A percentile compares a stretch with the other conserved stretches of the same genome.
Evolutionary conservation across 2,113 vertebrate genomes (phyloP).

Genomic region (Balaeniceps rex): DNA sequence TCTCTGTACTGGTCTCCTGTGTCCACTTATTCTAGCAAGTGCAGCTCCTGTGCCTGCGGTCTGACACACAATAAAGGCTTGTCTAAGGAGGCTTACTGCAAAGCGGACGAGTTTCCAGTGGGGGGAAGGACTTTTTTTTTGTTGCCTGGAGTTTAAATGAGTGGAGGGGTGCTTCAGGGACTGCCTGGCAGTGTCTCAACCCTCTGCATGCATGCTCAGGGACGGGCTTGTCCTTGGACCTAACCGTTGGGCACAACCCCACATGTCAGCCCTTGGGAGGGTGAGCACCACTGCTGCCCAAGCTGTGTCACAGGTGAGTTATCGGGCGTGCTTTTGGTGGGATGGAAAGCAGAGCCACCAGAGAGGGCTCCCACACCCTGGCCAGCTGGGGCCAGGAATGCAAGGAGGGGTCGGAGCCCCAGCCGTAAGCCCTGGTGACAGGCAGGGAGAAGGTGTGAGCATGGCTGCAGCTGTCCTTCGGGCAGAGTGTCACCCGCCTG

Average conservation of each 20-base stretch:
- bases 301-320: background rate
- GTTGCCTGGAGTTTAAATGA: background rate
- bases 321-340: rapidly evolving
- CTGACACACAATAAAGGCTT: background rate
- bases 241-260: background rate
- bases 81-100: constrained; percentile 10
- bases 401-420: rapidly evolving
- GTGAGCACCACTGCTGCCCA: rapidly evolving
- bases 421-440: background rate
- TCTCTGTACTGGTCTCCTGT: background rate
- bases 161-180: background rate
- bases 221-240: background rate
- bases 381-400: background rate
- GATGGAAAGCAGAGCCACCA: background rate
- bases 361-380: background rate
- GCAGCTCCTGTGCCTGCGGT: background rate
- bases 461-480: background rate
- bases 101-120: background rate
- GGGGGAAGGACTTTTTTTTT: background rate
- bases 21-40: background rate
- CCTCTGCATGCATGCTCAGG: background rate
- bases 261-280: background rate
- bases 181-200: background rate
- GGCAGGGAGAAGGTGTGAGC: background rate
- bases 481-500: background rate